Percentiles rank a stretch among this genome's conserved stretches.
Evolutionary conservation across 2,113 vertebrate species (phyloP).

Genomic region (Dermatemys mawii): DNA sequence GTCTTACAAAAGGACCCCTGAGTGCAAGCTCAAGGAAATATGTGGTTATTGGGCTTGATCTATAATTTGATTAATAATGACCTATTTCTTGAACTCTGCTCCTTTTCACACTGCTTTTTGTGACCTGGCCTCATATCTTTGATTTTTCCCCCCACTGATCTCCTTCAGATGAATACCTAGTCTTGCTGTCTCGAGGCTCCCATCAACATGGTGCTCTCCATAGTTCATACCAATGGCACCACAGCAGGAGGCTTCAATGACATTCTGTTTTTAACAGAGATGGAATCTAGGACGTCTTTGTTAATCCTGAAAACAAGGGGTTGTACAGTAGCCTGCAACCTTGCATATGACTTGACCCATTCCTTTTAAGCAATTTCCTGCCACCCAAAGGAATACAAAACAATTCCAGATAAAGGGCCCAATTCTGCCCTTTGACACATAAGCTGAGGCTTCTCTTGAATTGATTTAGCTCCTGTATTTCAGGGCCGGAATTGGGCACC

Average conservation of each 20-base stretch:
- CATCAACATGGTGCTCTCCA: background rate
- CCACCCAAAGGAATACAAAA: background rate
- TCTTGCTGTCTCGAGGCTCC: background rate
- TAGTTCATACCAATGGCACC: background rate
- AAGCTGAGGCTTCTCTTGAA: background rate
- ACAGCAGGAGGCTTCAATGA: background rate
- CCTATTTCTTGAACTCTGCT: constrained; percentile 76
- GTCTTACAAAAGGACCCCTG: constrained; percentile 81
- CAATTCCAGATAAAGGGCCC: background rate
- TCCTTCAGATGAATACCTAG: background rate
- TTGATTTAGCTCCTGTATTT: background rate
- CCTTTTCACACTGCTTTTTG: constrained; percentile 36
- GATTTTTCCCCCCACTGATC: background rate
- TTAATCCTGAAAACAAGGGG: background rate
- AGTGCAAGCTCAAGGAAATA: constrained; percentile 79
- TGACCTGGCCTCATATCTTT: constrained; percentile 50
- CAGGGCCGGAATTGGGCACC: background rate
- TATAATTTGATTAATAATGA: constrained; percentile 85
- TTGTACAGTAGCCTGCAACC: background rate
- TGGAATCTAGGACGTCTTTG: background rate
- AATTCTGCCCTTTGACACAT: background rate
- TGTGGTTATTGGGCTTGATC: constrained; percentile 78
- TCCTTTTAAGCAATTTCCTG: background rate
- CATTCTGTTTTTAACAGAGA: background rate
- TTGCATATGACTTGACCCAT: background rate